Evolutionary conservation across 2,888 invertebrate genomes (phyloP).

Genomic region (Mythimna impura): DNA sequence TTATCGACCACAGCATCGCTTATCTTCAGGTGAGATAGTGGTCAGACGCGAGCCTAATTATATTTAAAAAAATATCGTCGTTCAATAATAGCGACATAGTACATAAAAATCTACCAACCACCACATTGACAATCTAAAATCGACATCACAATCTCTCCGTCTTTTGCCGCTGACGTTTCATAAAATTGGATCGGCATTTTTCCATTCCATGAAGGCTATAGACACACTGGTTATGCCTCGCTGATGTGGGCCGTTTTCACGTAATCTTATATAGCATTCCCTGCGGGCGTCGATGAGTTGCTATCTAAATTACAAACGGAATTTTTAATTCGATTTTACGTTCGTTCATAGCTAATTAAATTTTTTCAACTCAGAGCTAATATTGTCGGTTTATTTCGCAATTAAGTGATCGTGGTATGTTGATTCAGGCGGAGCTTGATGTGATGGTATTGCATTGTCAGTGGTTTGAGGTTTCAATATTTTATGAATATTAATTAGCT

Average conservation of each 20-base stretch:
- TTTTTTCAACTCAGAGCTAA: conserved; percentile 20
- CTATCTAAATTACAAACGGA: conserved; percentile 64
- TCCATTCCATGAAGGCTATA: conserved; percentile 41
- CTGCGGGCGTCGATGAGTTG: conserved; percentile 42
- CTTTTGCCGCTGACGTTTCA: conserved; percentile 43
- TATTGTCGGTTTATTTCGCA: conserved; percentile 19
- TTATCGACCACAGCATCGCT: no score
- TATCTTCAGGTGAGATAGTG: no score
- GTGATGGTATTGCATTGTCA: conserved; percentile 8
- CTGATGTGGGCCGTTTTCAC: conserved; percentile 51
- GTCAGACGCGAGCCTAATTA: no score
- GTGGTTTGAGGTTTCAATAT: conserved; percentile 25
- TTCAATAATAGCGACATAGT: not conserved
- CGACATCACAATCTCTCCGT: conserved; percentile 28
- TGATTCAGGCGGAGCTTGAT: conserved; percentile 23
- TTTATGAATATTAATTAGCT: conserved; percentile 35
- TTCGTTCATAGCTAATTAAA: conserved; percentile 36
- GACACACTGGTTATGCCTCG: conserved; percentile 29
- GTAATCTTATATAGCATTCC: conserved; percentile 59
- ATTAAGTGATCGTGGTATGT: conserved; percentile 15
- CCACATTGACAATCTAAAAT: conserved; percentile 28
- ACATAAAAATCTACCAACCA: conserved; percentile 30
- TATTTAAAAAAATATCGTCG: not conserved
- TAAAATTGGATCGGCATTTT: conserved; percentile 55
- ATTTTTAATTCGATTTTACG: conserved; percentile 58